Conservation (phyloP, 2,888 invertebrate genomes). For the Volucella zonaria region DNA sequence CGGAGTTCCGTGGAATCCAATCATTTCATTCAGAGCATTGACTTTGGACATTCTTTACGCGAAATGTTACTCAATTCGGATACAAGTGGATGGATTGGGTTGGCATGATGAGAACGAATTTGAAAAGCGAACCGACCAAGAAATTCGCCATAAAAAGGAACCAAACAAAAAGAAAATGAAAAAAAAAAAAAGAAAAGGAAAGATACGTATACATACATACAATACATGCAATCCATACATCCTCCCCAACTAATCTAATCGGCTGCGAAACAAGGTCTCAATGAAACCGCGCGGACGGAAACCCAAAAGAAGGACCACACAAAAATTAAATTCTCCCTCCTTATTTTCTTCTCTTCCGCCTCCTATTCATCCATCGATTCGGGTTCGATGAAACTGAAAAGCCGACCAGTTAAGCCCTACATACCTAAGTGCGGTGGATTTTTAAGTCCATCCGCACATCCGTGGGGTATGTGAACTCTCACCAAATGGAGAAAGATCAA, state of each 20-base stretch:
- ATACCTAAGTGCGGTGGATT: conserved; percentile 25
- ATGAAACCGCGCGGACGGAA: conserved; percentile 72
- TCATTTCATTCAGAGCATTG: conserved; percentile 72
- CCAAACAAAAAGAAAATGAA: conserved; percentile 29
- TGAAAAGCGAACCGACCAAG: conserved; percentile 11
- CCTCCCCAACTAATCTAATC: conserved; percentile 63
- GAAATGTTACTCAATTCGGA: conserved; percentile 68
- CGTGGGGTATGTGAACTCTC: conserved; percentile 64
- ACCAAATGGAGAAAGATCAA: conserved; percentile 11
- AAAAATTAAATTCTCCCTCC: conserved; percentile 63
- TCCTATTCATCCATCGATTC: neutral
- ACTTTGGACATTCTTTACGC: conserved; percentile 60
- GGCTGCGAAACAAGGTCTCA: conserved; percentile 67
- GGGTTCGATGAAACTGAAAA: conserved; percentile 19
- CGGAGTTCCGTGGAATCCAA: conserved; percentile 70
- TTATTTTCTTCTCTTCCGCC: neutral
- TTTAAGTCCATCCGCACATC: conserved; percentile 25
- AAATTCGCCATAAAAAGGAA: conserved; percentile 55
- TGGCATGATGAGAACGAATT: conserved; percentile 42
- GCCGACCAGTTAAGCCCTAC: conserved; percentile 14
- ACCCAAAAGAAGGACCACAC: conserved; percentile 66
- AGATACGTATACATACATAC: neutral
- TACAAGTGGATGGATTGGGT: conserved; percentile 3
- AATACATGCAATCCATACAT: neutral
- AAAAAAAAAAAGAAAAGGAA: neutral